Conservation (phyloP, 1,140 invertebrate genomes). For the Lordiphosa mommai region DNA sequence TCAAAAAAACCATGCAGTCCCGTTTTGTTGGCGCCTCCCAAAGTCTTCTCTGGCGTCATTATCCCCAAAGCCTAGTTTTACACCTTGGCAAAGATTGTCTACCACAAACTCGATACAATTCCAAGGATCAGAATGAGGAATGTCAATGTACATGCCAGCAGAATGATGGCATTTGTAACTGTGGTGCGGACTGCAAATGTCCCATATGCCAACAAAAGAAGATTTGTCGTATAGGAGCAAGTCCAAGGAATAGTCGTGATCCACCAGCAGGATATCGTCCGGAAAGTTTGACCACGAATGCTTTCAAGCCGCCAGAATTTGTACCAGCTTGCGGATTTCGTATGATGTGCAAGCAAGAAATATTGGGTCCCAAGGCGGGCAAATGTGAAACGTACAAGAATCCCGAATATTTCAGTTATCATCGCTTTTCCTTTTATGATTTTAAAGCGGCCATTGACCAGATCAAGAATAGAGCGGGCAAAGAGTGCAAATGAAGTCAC, state of each 20-base stretch:
- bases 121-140: too few species aligned
- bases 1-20: too few species aligned
- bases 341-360: constrained; percentile 3
- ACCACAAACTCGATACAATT: too few species aligned
- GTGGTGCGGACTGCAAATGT: too few species aligned
- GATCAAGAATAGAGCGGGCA: not conserved
- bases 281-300: not conserved
- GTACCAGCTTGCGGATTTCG: constrained; percentile 3
- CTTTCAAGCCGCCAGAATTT: constrained; percentile 20
- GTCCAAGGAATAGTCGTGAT: not conserved
- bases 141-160: too few species aligned
- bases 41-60: too few species aligned
- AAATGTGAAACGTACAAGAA: constrained; percentile 49
- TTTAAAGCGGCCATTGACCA: constrained; percentile 6
- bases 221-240: constrained; percentile 1
- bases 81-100: too few species aligned
- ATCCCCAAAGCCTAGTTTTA: too few species aligned
- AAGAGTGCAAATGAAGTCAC: too few species aligned
- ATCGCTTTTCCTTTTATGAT: constrained; percentile 44
- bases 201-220: not conserved
- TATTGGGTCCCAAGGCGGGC: constrained; percentile 37
- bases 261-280: constrained; percentile 5
- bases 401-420: constrained; percentile 44
- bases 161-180: too few species aligned
- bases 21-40: too few species aligned